phyloP scores from a whole-genome alignment of 2,797 vertebrate genomes.

The Tangara arthus region DNA sequence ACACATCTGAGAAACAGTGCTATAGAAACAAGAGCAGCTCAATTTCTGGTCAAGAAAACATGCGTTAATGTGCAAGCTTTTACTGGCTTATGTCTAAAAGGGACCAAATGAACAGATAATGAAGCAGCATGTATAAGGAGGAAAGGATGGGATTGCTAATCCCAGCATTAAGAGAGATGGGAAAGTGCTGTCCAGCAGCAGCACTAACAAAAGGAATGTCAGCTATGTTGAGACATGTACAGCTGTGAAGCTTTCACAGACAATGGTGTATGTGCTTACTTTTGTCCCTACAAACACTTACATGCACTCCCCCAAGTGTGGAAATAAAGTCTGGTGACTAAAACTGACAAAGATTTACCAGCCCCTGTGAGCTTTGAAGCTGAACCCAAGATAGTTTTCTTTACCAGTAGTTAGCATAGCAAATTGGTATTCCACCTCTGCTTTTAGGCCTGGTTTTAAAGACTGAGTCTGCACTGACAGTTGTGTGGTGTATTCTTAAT shows the following conservation, averaged over 20 bases:
- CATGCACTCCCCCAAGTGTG: background rate
- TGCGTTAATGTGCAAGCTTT: background rate
- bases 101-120: background rate
- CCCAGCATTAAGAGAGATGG: background rate
- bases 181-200: background rate
- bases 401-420: background rate
- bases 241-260: background rate
- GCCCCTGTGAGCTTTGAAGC: background rate
- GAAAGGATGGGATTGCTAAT: background rate
- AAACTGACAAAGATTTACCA: background rate
- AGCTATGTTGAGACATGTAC: fast-evolving
- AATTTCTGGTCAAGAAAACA: background rate
- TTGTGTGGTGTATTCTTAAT: background rate
- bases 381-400: background rate
- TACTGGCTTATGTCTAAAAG: background rate
- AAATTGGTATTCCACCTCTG: background rate
- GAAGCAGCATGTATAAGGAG: background rate
- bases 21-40: background rate
- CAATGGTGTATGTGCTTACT: fast-evolving
- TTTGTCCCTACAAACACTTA: background rate
- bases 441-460: background rate
- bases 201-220: background rate
- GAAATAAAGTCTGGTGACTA: background rate
- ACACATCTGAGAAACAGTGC: background rate
- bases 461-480: background rate